Base-by-base conservation (phyloP, 2,797 vertebrate genomes). In the Tamandua tetradactyla region DNA sequence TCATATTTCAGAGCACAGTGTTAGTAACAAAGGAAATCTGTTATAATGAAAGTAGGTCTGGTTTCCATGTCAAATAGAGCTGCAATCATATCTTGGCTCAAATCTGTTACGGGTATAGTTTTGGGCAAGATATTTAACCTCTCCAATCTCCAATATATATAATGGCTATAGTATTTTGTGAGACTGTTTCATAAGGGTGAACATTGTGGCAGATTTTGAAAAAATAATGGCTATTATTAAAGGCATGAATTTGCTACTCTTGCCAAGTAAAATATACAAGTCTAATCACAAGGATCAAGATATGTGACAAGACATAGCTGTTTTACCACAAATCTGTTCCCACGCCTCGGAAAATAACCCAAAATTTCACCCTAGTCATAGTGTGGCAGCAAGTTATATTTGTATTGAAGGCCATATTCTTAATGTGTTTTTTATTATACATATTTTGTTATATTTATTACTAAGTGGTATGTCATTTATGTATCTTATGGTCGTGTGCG, bases 1-100 rank as follows among this genome's bases (percentile, higher is more conserved):
- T 23, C 18, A 59, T 7, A 12, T 89, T 83, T 87, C 20, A 49
- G 20, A 57, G 5, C 25, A 57, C n/a, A 78, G 11, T 59, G 61
- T 87, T 75, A 83, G 59, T 87, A 72, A 64, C 7, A 13, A 13
- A 91, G 30, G 42, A 4, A 30, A 9, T 0, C 13, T 42, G 18
- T 3, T 2, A 0, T 4, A 42, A 40, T 7, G 30, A 10, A 82
- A 49, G 2, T 42, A 5, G 23, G 0, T 6, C 6, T 5, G 2
- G 20, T 68, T 84, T 22, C 11, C 4, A 14, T 20, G 30, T 37
- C 11, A 47, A n/a, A 78, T 25, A 69, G 12, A 57, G 69, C 17
- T 30, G 2, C n/a, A 27, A 35, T 66, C 23, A 8, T 30, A 72
- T 12, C 7, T 8, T 68, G 40, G 13, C 25, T 80, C 32, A 74